These are phyloP conservation scores for Heteromormyrus szaboi DNA, from an alignment of 2,797 vertebrate species.

Conservation along the genomic window DNA sequence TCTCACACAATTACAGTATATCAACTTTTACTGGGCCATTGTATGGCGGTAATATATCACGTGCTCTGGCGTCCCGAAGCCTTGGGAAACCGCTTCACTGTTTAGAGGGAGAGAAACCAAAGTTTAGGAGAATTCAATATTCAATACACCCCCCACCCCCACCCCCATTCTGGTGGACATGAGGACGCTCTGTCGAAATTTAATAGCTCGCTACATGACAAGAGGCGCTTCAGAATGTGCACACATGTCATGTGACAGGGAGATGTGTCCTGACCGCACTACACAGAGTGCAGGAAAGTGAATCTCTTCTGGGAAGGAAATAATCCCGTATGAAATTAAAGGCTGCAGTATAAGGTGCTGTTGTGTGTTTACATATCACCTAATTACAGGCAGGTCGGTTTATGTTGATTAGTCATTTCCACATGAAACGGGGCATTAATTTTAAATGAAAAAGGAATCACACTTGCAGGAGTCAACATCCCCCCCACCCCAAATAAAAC, in stretches of 20 bases:
- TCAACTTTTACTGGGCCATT: constrained; percentile 65
- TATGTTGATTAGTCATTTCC: not conserved
- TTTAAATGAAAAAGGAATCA: not conserved
- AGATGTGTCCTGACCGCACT: not conserved
- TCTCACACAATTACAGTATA: constrained; percentile 68
- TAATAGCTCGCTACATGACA: constrained; percentile 31
- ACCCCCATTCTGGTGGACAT: constrained; percentile 26
- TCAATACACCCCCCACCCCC: constrained; percentile 20
- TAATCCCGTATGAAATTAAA: not conserved
- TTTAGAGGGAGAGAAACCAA: constrained; percentile 35
- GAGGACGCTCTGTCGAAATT: constrained; percentile 34
- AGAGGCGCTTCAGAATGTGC: constrained; percentile 26
- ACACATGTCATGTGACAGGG: constrained; percentile 20
- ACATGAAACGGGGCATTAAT: not conserved
- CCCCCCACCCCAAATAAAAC: not conserved
- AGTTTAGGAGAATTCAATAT: constrained; percentile 38
- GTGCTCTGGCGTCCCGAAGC: constrained; percentile 51
- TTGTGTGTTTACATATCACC: not conserved
- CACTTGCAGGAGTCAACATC: not conserved
- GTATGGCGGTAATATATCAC: constrained; percentile 55
- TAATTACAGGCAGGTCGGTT: not conserved
- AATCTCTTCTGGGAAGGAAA: not conserved
- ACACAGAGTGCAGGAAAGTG: not conserved
- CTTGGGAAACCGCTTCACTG: constrained; percentile 44
- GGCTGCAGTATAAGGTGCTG: not conserved